phyloP scores from a whole-genome alignment of 1,140 invertebrate genomes.

The Anastatus disparis region DNA sequence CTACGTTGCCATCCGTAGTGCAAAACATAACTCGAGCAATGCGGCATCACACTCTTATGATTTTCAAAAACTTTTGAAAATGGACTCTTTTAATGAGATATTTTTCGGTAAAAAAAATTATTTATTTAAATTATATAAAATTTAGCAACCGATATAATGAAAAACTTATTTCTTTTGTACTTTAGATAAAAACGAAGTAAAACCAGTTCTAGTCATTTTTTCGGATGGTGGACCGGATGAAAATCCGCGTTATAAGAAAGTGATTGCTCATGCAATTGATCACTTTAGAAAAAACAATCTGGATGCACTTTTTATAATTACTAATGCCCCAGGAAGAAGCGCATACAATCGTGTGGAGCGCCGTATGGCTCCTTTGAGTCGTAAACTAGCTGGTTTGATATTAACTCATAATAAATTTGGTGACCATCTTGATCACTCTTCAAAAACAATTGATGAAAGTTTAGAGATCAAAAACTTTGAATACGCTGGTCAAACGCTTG shows the following conservation, averaged over 20 bases:
- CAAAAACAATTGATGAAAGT: constrained; percentile 52
- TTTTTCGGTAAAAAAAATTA: constrained; percentile 42
- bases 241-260: no score
- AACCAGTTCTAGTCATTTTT: constrained; percentile 60
- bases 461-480: constrained; percentile 55
- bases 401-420: constrained; percentile 58
- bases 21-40: constrained; percentile 54
- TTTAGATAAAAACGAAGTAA: constrained; percentile 46
- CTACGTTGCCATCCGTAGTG: no score
- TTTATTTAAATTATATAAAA: constrained; percentile 45
- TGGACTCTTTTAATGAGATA: no score
- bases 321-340: constrained; percentile 56
- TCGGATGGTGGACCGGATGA: constrained; percentile 7
- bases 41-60: constrained; percentile 55
- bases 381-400: constrained; percentile 55
- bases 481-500: constrained; percentile 50
- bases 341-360: constrained; percentile 51
- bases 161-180: constrained; percentile 30
- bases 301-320: no score
- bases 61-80: no score
- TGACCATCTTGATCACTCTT: constrained; percentile 54
- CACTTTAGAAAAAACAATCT: constrained; percentile 58
- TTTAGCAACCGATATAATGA: not conserved
- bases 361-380: constrained; percentile 59
- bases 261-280: constrained; percentile 53